Evolutionary conservation across 2,888 invertebrate genomes (phyloP).

Genomic region (Drosophila testacea): DNA sequence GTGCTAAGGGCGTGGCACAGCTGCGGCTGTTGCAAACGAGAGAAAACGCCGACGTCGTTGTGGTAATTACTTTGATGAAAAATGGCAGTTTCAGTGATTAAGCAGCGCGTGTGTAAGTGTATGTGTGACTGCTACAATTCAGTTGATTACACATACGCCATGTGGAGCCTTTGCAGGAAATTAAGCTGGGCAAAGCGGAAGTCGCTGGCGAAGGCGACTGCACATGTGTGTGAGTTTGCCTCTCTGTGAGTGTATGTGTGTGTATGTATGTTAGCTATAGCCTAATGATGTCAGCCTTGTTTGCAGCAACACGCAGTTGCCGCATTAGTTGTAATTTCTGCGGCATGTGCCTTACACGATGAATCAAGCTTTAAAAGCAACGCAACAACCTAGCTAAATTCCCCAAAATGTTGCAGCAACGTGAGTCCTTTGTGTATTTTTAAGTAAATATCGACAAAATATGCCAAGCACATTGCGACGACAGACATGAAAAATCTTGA

Average conservation of each 20-base stretch:
- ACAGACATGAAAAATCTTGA: conserved; percentile 35
- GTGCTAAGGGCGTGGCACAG: conserved; percentile 29
- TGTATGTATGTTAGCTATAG: conserved; percentile 27
- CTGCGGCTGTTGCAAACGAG: not conserved
- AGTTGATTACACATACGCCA: conserved; percentile 79
- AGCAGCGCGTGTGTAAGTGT: conserved; percentile 46
- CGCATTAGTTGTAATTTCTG: conserved; percentile 76
- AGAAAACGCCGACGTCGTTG: conserved; percentile 34
- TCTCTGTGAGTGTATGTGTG: conserved; percentile 7
- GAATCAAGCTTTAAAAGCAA: conserved; percentile 31
- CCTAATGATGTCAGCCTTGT: conserved; percentile 76
- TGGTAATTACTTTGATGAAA: conserved; percentile 78
- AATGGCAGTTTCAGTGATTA: conserved; percentile 79
- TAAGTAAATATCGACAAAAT: conserved; percentile 71
- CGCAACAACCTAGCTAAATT: conserved; percentile 9
- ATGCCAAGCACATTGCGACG: conserved; percentile 55
- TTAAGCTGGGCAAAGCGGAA: conserved; percentile 76
- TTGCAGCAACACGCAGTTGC: conserved; percentile 71
- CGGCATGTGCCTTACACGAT: conserved; percentile 39
- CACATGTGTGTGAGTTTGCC: conserved; percentile 26
- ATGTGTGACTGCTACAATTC: conserved; percentile 52
- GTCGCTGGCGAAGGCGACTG: conserved; percentile 49
- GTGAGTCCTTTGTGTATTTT: conserved; percentile 66
- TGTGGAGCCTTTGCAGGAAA: conserved; percentile 70
- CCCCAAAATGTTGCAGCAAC: conserved; percentile 24